Evolutionary conservation across 2,113 vertebrate genomes (phyloP), one percentile per base, ranked within the genome.

Genomic region (Leptobrachium ailaonicum): DNA sequence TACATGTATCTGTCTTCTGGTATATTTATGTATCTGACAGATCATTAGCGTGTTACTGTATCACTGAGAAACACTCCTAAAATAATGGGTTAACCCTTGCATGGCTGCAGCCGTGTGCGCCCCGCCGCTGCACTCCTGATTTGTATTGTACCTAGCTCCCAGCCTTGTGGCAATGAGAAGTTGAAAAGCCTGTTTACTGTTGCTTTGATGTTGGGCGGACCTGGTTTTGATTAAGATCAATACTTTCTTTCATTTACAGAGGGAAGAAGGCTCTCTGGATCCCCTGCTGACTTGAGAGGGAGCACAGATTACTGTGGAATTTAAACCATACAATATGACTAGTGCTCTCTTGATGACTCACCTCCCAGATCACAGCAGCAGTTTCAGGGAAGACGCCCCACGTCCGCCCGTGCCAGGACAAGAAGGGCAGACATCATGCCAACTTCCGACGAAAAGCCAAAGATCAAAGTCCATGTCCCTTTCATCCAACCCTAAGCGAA

Each of bases 311-410:
- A 87, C 87, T 88, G 90, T 83, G 87, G 89, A 85, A 90, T 91
- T 91, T 89, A 84, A 87, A 90, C 86, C 82, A 66, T 66, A 84
- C 85, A 90, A 87, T 86, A 99, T 99, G 97, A 99, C 95, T 88
- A 93, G 95, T 84, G 88, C 90, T 0, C 85, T 87, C 86, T 2
- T 93, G 85, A 88, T 91, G 83, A 72, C 92, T 82, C 89, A 90
- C 87, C 95, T 98, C 76, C 90, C 94, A 73, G 95, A 98, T 87
- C 94, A 93, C 87, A 90, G 92, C 91, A 94, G 91, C 89, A 98
- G 97, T 93, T 99, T 99, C 92, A 93, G 95, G 82, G 97, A 99
- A 93, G 98, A 99, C 95, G 97, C 96, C 77, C 98, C 98, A 50
- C 90, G 97, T 71, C 98, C 98, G 80, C 98, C 98, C 0, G 97